Evolutionary conservation across 2,113 vertebrate species (phyloP).

Genomic region (Eptesicus fuscus): DNA sequence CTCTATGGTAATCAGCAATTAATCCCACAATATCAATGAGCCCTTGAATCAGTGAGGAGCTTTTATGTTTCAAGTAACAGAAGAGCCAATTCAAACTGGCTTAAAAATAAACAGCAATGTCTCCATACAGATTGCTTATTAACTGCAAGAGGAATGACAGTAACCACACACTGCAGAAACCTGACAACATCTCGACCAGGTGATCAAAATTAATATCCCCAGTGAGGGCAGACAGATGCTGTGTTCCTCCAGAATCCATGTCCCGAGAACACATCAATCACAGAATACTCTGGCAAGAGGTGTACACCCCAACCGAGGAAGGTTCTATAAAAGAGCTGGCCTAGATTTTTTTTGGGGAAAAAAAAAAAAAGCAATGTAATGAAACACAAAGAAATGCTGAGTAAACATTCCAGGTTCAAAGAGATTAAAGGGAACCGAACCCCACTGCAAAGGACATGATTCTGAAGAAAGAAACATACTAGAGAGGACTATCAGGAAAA

Average conservation of each 20-base stretch:
- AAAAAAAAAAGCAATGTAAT: background rate
- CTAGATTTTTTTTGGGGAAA: background rate
- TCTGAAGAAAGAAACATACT: background rate
- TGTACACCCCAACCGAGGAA: background rate
- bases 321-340: background rate
- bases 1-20: background rate
- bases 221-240: background rate
- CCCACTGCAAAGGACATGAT: background rate
- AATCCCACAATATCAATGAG: background rate
- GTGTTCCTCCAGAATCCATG: background rate
- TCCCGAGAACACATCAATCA: rapidly evolving
- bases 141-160: background rate
- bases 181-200: background rate
- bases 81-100: conserved; percentile 8
- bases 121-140: background rate
- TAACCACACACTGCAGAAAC: background rate
- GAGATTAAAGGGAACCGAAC: background rate
- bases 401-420: background rate
- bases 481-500: background rate
- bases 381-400: background rate
- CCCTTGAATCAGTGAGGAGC: background rate
- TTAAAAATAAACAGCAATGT: background rate
- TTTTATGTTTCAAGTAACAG: background rate
- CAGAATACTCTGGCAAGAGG: background rate
- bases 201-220: background rate